phyloP scores from a whole-genome alignment of 1,140 invertebrate genomes.

The Brachionus rotundiformis region DNA sequence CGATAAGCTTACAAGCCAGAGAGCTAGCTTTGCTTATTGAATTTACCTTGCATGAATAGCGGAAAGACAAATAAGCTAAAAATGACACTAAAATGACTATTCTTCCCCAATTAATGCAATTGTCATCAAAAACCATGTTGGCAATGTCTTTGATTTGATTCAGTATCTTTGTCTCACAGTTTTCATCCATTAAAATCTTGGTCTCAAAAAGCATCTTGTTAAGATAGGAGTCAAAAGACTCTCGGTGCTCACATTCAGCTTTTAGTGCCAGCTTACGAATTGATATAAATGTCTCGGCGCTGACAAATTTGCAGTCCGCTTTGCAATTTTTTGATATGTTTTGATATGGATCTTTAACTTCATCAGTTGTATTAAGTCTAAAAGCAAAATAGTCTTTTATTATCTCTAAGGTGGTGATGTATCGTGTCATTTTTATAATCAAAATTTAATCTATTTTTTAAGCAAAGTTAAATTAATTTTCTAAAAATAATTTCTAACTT shows the following conservation, averaged over 20 bases:
- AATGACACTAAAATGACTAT: background rate
- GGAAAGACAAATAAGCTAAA: constrained; percentile 7
- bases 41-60: constrained; percentile 38
- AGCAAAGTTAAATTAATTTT: no score
- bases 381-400: constrained; percentile 32
- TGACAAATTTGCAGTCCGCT: constrained; percentile 18
- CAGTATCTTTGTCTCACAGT: constrained; percentile 15
- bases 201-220: constrained; percentile 12
- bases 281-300: background rate
- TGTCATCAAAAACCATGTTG: constrained; percentile 30
- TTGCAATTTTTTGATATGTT: constrained; percentile 17
- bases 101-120: constrained; percentile 37
- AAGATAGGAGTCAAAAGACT: constrained; percentile 20
- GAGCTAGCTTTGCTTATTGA: constrained; percentile 20
- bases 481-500: background rate
- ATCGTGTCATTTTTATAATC: constrained; percentile 21
- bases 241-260: constrained; percentile 14
- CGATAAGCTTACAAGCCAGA: constrained; percentile 19
- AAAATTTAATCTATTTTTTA: no score
- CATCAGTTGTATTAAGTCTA: constrained; percentile 8
- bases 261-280: constrained; percentile 25
- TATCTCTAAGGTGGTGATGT: constrained; percentile 37
- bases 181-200: background rate
- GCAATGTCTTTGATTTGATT: constrained; percentile 10
- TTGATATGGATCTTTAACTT: background rate